These are phyloP conservation scores for Trichoplusia ni DNA, from an alignment of 1,140 invertebrate species.

Conservation along the genomic window DNA sequence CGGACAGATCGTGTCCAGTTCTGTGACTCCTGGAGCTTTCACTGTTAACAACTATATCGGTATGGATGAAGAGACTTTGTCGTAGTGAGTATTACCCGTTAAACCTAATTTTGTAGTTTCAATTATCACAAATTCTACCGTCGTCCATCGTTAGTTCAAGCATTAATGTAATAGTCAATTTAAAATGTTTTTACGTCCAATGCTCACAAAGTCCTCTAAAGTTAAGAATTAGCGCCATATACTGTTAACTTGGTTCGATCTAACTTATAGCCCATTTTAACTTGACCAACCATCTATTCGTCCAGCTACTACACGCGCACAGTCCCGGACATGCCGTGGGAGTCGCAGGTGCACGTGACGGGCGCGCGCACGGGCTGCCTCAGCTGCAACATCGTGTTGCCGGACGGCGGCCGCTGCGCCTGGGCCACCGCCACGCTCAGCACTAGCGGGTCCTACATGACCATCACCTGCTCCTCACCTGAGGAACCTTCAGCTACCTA, in stretches of 20 bases:
- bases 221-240: too few relatives aligned
- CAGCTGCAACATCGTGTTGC: conserved; percentile 70
- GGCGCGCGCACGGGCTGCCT: conserved; percentile 74
- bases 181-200: too few relatives aligned
- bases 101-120: too few relatives aligned
- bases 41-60: conserved; percentile 76
- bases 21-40: conserved; percentile 70
- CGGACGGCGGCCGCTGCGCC: conserved; percentile 67
- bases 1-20: conserved; percentile 50
- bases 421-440: conserved; percentile 83
- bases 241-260: too few relatives aligned
- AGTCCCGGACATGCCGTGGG: conserved; percentile 67
- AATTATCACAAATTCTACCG: too few relatives aligned
- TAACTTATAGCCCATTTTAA: too few relatives aligned
- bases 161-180: too few relatives aligned
- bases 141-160: too few relatives aligned
- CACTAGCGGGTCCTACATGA: conserved; percentile 78
- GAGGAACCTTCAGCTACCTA: conserved; percentile 78
- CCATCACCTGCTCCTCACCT: conserved; percentile 71
- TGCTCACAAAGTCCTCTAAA: too few relatives aligned
- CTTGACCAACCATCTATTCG: too few relatives aligned
- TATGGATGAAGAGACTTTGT: conserved; percentile 62
- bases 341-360: conserved; percentile 77
- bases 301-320: conserved; percentile 81
- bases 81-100: conserved; percentile 57